phyloP scores from a whole-genome alignment of 2,113 vertebrate species.

The Scopus umbretta region DNA sequence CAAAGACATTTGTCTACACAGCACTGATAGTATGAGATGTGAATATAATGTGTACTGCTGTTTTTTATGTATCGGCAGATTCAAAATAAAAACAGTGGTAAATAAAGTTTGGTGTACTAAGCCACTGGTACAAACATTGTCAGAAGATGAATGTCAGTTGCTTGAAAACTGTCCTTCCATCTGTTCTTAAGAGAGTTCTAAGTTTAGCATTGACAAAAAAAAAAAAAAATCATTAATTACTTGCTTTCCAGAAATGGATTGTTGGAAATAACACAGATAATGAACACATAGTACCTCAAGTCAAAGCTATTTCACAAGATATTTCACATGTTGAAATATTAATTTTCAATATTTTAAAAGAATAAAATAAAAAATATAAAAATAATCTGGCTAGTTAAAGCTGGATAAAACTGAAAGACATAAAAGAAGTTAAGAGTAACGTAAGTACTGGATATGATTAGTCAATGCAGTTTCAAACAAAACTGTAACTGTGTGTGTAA shows the following conservation, averaged over 20 bases:
- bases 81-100: background rate
- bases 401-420: background rate
- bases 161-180: background rate
- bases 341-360: background rate
- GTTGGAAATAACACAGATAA: background rate
- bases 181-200: background rate
- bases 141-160: background rate
- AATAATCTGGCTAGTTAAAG: background rate
- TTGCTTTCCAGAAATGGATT: background rate
- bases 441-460: background rate
- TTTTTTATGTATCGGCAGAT: background rate
- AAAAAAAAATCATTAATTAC: background rate
- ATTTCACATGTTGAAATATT: background rate
- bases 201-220: background rate
- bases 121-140: background rate
- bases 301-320: background rate
- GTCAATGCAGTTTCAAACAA: background rate
- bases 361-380: background rate
- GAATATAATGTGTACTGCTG: background rate
- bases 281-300: background rate
- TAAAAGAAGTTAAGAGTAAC: background rate
- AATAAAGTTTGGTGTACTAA: background rate
- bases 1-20: background rate
- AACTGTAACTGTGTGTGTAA: background rate
- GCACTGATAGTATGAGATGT: background rate